Evolutionary conservation across 2,797 vertebrate genomes (phyloP).

Genomic region (Falco concolor): DNA sequence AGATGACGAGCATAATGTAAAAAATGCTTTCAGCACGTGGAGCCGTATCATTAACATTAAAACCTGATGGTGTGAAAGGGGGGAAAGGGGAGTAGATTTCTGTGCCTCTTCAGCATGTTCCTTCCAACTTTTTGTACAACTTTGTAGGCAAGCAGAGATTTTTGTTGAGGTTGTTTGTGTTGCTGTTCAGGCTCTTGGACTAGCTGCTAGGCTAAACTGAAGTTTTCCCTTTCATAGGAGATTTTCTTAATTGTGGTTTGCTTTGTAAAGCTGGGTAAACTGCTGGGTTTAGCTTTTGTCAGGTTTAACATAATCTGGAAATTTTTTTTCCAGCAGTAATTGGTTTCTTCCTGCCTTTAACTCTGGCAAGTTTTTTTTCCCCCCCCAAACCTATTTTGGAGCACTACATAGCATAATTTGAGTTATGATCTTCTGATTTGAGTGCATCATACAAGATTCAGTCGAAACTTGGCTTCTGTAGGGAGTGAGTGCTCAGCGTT

Average conservation of each 20-base stretch:
- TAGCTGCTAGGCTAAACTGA: not conserved
- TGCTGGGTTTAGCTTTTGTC: slow-evolving; percentile 17
- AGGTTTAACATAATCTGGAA: not conserved
- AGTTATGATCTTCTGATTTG: not conserved
- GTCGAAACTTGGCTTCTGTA: not conserved
- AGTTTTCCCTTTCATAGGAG: not conserved
- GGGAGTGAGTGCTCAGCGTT: not conserved
- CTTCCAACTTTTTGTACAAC: not conserved
- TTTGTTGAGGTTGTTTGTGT: not conserved
- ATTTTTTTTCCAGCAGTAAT: not conserved
- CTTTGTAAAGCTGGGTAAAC: not conserved
- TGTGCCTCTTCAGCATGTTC: not conserved
- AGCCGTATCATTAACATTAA: not conserved
- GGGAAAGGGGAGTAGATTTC: not conserved
- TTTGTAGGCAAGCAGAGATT: not conserved
- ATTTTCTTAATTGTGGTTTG: not conserved
- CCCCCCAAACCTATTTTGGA: not conserved
- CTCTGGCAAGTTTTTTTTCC: not conserved
- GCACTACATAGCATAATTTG: not conserved
- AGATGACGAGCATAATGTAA: slow-evolving; percentile 4
- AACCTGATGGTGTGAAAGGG: slow-evolving; percentile 5
- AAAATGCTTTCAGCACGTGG: not conserved
- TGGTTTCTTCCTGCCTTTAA: slow-evolving; percentile 16
- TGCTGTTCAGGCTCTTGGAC: not conserved
- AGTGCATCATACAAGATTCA: not conserved